Conservation (phyloP, 2,888 invertebrate genomes). For the Drosophila setosimentum region DNA sequence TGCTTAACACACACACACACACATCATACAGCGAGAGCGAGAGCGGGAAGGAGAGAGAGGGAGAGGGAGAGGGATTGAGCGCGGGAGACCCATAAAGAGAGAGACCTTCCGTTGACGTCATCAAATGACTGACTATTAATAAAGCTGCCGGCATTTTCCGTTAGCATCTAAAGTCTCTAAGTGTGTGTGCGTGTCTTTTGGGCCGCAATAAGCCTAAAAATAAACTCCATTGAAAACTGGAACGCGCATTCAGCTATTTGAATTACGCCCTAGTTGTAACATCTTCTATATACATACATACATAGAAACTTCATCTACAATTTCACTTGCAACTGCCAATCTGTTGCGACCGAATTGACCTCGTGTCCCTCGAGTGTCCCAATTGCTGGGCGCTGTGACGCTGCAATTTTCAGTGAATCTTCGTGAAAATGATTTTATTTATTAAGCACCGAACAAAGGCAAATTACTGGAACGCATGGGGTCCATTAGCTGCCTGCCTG, state of each 20-base stretch:
- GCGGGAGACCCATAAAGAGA: neutral
- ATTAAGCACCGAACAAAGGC: conserved; percentile 28
- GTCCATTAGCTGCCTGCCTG: conserved; percentile 39
- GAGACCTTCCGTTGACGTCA: conserved; percentile 65
- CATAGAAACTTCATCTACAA: conserved; percentile 18
- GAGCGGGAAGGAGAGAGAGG: conserved; percentile 5
- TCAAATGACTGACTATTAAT: conserved; percentile 67
- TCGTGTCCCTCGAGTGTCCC: neutral
- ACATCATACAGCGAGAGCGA: too few species aligned
- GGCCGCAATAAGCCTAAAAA: conserved; percentile 64
- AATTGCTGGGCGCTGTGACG: conserved; percentile 10
- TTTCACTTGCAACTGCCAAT: conserved; percentile 21
- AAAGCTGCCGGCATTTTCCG: conserved; percentile 73
- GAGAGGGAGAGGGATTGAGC: conserved; percentile 7
- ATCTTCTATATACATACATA: conserved; percentile 17
- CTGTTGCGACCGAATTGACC: neutral
- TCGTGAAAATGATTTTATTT: neutral
- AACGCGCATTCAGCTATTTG: conserved; percentile 53
- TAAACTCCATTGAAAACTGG: conserved; percentile 79
- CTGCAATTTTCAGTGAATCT: conserved; percentile 19
- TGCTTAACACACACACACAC: conserved; percentile 20
- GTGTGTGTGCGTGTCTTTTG: conserved; percentile 37
- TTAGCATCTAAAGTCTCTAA: conserved; percentile 44
- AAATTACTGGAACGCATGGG: conserved; percentile 20
- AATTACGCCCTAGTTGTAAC: conserved; percentile 51